These are phyloP conservation scores for Coenonympha glycerion DNA, from an alignment of 2,888 invertebrate genomes.

Conservation along the genomic window DNA sequence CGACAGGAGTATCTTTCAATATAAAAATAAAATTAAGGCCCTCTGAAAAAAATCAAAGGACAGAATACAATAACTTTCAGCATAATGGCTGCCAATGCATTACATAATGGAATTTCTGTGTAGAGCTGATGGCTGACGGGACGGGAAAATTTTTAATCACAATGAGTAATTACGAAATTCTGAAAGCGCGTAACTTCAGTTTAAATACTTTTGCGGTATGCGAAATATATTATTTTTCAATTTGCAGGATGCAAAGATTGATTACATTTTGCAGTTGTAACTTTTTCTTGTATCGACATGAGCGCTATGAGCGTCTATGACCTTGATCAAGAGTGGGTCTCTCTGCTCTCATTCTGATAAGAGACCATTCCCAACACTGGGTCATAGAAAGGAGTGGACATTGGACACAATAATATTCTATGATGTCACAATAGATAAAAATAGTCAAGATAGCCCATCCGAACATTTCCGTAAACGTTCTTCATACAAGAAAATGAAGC, in stretches of 20 bases:
- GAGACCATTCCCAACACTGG: no score
- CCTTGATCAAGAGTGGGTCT: no score
- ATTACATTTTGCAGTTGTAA: neutral
- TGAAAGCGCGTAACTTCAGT: conserved; percentile 14
- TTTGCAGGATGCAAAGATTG: conserved; percentile 4
- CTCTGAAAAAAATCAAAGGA: conserved; percentile 3
- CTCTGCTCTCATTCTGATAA: no score
- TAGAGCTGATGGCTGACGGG: conserved; percentile 12
- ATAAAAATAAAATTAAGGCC: neutral
- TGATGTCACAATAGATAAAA: no score
- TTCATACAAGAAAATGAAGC: no score
- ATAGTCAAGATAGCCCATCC: no score
- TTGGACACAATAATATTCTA: no score
- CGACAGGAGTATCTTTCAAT: neutral
- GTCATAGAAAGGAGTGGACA: no score
- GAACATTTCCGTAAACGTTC: no score
- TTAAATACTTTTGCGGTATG: conserved; percentile 16
- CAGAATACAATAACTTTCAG: neutral
- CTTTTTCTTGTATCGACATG: neutral
- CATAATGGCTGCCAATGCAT: conserved; percentile 11
- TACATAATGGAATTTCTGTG: conserved; percentile 19
- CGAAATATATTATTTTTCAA: conserved; percentile 8
- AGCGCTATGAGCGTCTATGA: no score
- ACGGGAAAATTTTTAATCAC: conserved; percentile 23
- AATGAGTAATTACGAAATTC: conserved; percentile 27